Percentiles rank a stretch among this genome's conserved stretches.
Evolutionary conservation across 2,113 vertebrate genomes (phyloP).

Genomic region (Acrocephalus kingi): DNA sequence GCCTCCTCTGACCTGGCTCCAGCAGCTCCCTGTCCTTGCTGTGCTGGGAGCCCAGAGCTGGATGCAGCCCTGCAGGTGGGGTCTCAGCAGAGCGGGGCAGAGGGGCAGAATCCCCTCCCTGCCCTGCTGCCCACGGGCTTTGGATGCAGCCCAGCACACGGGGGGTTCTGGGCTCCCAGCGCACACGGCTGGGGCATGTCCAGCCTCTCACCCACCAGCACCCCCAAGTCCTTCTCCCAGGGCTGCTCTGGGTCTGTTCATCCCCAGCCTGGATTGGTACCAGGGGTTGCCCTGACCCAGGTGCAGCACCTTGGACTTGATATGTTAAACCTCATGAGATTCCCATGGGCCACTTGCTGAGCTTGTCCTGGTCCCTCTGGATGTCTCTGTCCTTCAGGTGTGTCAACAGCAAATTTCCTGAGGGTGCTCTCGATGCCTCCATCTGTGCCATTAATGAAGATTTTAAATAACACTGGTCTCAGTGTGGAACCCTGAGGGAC

Average conservation of each 20-base stretch:
- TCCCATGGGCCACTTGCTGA: no score
- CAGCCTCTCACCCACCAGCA: background rate
- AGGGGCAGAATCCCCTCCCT: background rate
- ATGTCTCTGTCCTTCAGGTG: background rate
- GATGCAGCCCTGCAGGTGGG: background rate
- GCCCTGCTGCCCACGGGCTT: background rate
- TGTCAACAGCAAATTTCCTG: background rate
- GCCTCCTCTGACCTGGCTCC: background rate
- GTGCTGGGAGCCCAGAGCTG: background rate
- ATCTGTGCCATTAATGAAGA: background rate
- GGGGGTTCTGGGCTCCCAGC: background rate
- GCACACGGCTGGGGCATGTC: accelerated
- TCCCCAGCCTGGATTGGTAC: background rate
- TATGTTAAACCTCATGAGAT: background rate
- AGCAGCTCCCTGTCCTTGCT: background rate
- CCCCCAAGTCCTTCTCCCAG: background rate
- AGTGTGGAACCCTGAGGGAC: background rate
- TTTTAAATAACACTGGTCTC: background rate
- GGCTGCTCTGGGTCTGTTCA: background rate
- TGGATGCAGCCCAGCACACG: background rate
- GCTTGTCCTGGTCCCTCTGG: background rate
- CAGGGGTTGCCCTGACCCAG: accelerated
- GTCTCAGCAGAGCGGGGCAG: background rate
- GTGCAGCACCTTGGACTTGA: background rate
- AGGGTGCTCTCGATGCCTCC: accelerated